Evolutionary conservation across 2,797 vertebrate genomes (phyloP).

Genomic region (Sebastes taczanowskii): DNA sequence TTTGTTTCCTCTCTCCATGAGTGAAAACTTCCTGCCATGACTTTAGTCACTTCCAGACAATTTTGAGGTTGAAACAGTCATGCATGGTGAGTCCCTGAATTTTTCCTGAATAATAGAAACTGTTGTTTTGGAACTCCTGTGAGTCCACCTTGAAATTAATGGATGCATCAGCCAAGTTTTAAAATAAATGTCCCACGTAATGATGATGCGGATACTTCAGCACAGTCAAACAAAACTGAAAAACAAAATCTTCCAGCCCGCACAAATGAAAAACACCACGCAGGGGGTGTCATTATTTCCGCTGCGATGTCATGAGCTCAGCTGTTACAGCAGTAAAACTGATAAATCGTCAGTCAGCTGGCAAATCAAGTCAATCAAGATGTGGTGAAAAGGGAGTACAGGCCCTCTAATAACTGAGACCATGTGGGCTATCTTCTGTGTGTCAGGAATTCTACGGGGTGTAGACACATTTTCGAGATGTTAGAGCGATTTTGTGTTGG

Average conservation of each 20-base stretch:
- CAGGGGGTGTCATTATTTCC: constrained; percentile 29
- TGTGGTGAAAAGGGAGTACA: not conserved
- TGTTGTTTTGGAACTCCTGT: not conserved
- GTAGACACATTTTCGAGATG: constrained; percentile 3
- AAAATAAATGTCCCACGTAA: not conserved
- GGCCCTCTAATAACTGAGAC: not conserved
- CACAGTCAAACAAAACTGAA: not conserved
- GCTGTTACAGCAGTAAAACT: constrained; percentile 13
- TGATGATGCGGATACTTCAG: not conserved
- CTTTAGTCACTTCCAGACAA: not conserved
- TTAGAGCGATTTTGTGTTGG: constrained; percentile 4
- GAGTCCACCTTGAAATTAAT: not conserved
- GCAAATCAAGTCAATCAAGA: constrained; percentile 27
- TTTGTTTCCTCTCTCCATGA: not conserved
- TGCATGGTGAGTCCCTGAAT: not conserved
- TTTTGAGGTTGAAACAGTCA: constrained; percentile 3
- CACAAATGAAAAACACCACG: constrained; percentile 20
- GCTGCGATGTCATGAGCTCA: constrained; percentile 30
- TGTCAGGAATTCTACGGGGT: not conserved
- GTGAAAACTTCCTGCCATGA: not conserved
- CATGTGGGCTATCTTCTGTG: constrained; percentile 18
- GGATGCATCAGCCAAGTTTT: not conserved
- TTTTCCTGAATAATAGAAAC: not conserved
- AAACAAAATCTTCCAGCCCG: not conserved
- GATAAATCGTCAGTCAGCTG: constrained; percentile 32